Evolutionary conservation across 2,888 invertebrate genomes (phyloP), one percentile per base, ranked within the genome.

Genomic region (Drosophila nigricruria): DNA sequence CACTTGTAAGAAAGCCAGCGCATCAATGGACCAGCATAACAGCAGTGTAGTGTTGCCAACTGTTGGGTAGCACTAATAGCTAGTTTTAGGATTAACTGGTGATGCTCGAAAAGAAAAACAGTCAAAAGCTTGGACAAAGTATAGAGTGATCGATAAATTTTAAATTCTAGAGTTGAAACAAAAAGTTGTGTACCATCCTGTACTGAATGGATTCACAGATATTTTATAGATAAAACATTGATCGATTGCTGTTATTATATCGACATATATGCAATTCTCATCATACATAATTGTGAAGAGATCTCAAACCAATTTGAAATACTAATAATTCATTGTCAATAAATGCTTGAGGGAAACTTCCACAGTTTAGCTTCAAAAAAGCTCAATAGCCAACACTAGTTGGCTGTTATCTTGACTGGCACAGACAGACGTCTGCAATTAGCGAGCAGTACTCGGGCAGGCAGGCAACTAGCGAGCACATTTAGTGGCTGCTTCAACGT

Each of bases 381-480:
- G 66, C 68, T 47, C 12, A 56, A 56, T 40, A 20, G 57, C 3
- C 66, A 68, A 3, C 66, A 47, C 66, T 67, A 16, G 20, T 71
- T 42, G 53, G 27, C 32, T 36, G 60, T 38, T 36, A 38, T 18
- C 9, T 38, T 30, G 45, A 52, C 40, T 27, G 60, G 49, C 52
- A 61, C 68, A 66, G 82, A 62, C 63, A 70, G 83, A 83, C 73
- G 67, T 70, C 76, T 86, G 84, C 83, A 84, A 84, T 84, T 88
- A 84, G 89, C 70, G 76, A 73, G 81, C 81, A 67, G 75, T 65
- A 65, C 71, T 82, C 56, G 64, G 62, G 49, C 38, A 66, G 62
- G 40, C 38, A 66, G 62, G 71, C 63, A 71, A 43, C 72, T 54
- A 67, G 73, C 64, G 58, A 69, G 79, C 66, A 68, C 83, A 88